phyloP scores from a whole-genome alignment of 1,140 invertebrate species.

The Drosophila busckii region DNA sequence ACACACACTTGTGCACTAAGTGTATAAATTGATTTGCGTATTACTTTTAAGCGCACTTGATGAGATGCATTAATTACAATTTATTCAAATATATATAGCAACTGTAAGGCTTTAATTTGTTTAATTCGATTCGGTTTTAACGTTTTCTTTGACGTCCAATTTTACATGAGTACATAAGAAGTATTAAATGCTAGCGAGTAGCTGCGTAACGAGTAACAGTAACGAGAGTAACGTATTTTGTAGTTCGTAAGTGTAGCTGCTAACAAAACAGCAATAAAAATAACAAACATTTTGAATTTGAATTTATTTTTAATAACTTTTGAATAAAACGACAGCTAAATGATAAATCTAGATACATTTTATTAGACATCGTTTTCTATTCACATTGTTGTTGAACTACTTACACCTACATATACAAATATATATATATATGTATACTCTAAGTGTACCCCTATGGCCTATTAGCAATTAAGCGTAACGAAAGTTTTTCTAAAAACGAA shows the following conservation, averaged over 20 bases:
- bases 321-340: conserved; percentile 28
- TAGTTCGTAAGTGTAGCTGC: conserved; percentile 54
- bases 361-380: conserved; percentile 63
- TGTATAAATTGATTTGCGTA: conserved; percentile 38
- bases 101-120: conserved; percentile 58
- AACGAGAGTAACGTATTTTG: conserved; percentile 46
- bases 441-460: conserved; percentile 71
- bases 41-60: conserved; percentile 46
- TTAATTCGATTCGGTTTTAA: too few species aligned
- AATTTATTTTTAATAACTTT: conserved; percentile 71
- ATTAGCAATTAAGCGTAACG: conserved; percentile 52
- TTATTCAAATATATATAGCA: conserved; percentile 31
- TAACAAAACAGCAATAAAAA: conserved; percentile 37
- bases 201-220: conserved; percentile 14
- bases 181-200: conserved; percentile 13
- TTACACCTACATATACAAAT: conserved; percentile 23
- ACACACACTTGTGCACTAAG: conserved; percentile 18
- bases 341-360: conserved; percentile 39
- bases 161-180: conserved; percentile 63
- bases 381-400: conserved; percentile 61
- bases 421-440: conserved; percentile 30
- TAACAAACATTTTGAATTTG: conserved; percentile 54
- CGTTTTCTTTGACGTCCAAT: conserved; percentile 73
- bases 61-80: conserved; percentile 42
- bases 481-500: conserved; percentile 48